Evolutionary conservation across 1,140 invertebrate genomes (phyloP), one percentile per base, ranked within the genome.

Genomic region (Brachionus manjavacas): DNA sequence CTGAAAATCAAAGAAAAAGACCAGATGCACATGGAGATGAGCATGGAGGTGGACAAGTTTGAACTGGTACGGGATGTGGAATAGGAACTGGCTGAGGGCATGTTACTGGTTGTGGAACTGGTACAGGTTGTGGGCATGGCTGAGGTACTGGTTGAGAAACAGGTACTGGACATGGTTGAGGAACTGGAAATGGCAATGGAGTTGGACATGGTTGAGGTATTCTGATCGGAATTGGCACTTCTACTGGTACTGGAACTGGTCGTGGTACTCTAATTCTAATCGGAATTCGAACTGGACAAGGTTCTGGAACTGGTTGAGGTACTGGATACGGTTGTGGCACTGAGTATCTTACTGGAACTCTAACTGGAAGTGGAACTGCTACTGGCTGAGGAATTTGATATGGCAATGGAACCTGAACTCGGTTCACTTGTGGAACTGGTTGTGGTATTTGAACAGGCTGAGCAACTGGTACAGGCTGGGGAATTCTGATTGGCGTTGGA

Each of bases 231-330:
- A 68, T 14, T 68, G 25, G 52, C 7, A 70, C 66, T 70, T n/a
- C 14, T 8, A 70, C 66, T 70, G 66, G 66, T 28, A 70, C 66
- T 72, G 68, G 68, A 12, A 72, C 68, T 72, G 28, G 68, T 72
- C 28, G 16, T 72, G 68, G 68, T 72, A 72, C 68, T 72, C 14
- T 72, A 39, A 72, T 72, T 72, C 68, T 72, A 9, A 72, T 72
- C 20, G 68, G 68, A 41, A 72, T 41, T 12, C 31, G 28, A 39
- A 72, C 68, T 12, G 68, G 28, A n/a, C 28, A 31, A 31, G 68
- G 31, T n/a, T 31, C 68, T 72, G 28, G 35, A n/a, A 72, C 68
- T 16, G 68, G 68, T 41, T 72, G 31, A n/a, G 28, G 28, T 12
- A 70, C 31, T 31, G 66, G 66, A 31, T 70, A 70, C 11, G 66